A percentile compares a stretch with the other conserved stretches of the same genome.
phyloP scores from a whole-genome alignment of 37 sponge, comb jelly and placozoan genomes.

The Halichondria panicea region DNA sequence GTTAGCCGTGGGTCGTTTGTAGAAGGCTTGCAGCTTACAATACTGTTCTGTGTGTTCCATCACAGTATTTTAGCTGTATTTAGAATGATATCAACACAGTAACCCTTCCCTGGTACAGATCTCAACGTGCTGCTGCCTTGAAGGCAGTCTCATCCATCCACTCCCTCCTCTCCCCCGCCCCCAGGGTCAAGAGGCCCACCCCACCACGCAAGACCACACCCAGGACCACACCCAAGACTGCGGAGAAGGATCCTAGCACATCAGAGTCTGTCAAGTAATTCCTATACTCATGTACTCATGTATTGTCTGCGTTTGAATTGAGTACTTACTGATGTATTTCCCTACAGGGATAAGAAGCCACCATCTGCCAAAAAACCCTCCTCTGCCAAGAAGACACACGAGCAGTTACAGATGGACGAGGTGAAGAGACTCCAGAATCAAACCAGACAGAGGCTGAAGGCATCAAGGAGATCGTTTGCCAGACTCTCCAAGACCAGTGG shows the following conservation, averaged over 20 bases:
- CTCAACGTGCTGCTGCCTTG: slow-evolving; percentile 4
- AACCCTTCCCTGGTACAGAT: no score
- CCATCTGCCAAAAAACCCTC: not conserved
- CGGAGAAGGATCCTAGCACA: no score
- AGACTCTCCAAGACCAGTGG: slow-evolving; percentile 27
- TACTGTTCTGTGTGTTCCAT: no score
- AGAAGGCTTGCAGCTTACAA: no score
- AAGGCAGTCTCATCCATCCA: slow-evolving; percentile 9
- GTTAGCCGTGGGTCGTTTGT: no score
- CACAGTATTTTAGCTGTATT: no score
- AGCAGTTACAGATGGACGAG: slow-evolving; percentile 69
- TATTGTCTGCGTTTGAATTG: no score
- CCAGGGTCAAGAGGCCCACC: not conserved
- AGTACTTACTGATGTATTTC: no score
- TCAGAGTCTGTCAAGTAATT: no score
- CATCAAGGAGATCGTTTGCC: slow-evolving; percentile 54
- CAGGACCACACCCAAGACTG: not conserved
- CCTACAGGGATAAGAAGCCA: not conserved
- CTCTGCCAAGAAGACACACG: slow-evolving; percentile 19
- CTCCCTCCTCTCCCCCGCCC: not conserved
- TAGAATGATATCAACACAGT: no score
- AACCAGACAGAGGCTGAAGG: slow-evolving; percentile 26
- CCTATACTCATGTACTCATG: no score
- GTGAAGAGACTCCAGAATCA: slow-evolving; percentile 47
- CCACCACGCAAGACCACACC: not conserved